A percentile compares a stretch with the other conserved stretches of the same genome.
Conservation (phyloP, 2,888 invertebrate genomes). For the Chrysodeixis includens region DNA sequence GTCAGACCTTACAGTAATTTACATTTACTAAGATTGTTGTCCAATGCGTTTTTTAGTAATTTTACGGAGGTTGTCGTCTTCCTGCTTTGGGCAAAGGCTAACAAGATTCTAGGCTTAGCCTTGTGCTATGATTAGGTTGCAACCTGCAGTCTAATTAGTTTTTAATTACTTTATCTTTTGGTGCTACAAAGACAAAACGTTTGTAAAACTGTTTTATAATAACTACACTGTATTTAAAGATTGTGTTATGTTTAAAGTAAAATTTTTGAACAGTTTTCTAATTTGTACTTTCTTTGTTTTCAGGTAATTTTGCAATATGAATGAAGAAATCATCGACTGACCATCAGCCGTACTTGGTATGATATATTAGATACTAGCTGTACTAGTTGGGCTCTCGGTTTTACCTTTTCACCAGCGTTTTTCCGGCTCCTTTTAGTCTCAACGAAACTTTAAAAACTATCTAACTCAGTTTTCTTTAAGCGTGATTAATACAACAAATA, state of each 20-base stretch:
- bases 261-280: neutral
- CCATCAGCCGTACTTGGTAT: neutral
- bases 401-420: no score
- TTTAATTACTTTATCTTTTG: neutral
- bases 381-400: no score
- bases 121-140: neutral
- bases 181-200: neutral
- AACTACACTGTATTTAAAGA: neutral
- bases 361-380: neutral
- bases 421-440: no score
- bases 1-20: no score
- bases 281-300: neutral
- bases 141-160: neutral
- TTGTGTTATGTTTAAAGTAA: no score
- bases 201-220: no score
- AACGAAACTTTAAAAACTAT: no score
- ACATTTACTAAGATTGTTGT: no score
- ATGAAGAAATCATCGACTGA: neutral
- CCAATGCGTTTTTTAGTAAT: neutral
- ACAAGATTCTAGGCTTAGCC: slow-evolving; percentile 4
- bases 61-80: neutral
- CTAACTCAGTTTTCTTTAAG: no score
- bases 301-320: neutral
- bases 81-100: neutral
- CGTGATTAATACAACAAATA: no score